Evolutionary conservation across 2,888 invertebrate species (phyloP), one percentile per base, ranked within the genome.

Genomic region (Nudaria mundana): DNA sequence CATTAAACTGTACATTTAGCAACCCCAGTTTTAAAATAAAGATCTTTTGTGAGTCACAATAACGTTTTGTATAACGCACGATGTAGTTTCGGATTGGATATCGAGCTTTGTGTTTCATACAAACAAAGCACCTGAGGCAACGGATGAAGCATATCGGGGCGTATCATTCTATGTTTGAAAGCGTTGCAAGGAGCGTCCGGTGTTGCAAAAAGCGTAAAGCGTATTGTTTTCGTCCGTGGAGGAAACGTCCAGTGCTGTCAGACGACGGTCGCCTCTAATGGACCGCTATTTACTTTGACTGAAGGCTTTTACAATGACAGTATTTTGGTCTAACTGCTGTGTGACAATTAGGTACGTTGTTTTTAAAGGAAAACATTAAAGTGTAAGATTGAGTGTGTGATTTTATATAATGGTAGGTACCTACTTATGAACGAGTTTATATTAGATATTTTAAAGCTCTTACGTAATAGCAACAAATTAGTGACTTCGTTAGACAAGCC

Each of bases 161-260:
- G 71, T 74, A 78, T 79, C 75, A 66, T 76, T 75, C 66, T 67
- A 52, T 59, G 58, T 72, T 79, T 76, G 71, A 78, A 78, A 75
- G 66, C 66, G 55, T 52, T 58, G 71, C 65, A 72, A 76, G 70
- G 63, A 73, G 65, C 70, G 72, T 77, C 76, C 68, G 71, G 52
- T 55, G 63, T 44, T 67, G 67, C 71, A 83, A 85, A 84, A 83
- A 83, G 76, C 71, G 71, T 75, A 76, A 75, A 75, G 71, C 66
- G 69, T 68, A 79, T 85, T 87, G 86, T 86, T 79, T 80, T 71
- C 76, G 53, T 66, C 66, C 56, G 68, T 56, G 62, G 55, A 71
- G 76, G 74, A 79, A 81, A 72, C 61, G 69, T 80, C 71, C 66
- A 68, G 57, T 50, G 56, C 66, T 74, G 75, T 71, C 80, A 77